phyloP scores from a whole-genome alignment of 2,888 invertebrate species.

The Caenorhabditis virilis region DNA sequence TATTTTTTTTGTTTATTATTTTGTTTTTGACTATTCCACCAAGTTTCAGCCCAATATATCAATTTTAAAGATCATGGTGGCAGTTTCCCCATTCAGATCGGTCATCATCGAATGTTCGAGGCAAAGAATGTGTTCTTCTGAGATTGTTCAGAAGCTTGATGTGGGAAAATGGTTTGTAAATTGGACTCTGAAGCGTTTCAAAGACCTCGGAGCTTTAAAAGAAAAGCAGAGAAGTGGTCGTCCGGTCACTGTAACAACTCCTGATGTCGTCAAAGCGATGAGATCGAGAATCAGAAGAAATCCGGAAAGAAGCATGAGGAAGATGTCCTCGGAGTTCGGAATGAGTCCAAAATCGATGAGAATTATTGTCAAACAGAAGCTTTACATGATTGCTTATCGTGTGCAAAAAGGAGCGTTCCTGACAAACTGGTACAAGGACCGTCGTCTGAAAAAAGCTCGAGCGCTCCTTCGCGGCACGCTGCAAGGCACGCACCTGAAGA shows the following conservation, averaged over 20 bases:
- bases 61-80: background rate
- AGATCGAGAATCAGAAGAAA: constrained; percentile 5
- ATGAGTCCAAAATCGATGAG: constrained; percentile 3
- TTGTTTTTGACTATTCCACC: background rate
- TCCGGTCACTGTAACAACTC: background rate
- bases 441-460: constrained; percentile 2
- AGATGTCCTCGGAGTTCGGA: background rate
- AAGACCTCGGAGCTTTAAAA: background rate
- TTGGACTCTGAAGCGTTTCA: background rate
- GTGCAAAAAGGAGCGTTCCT: constrained; percentile 4
- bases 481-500: background rate
- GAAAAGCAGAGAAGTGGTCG: background rate
- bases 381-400: background rate
- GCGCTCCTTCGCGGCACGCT: constrained; percentile 5
- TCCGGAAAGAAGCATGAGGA: constrained; percentile 9
- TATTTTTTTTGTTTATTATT: background rate
- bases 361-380: constrained; percentile 7
- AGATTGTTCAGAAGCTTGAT: background rate
- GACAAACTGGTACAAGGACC: background rate
- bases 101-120: background rate
- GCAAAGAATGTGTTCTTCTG: background rate
- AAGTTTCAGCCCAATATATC: background rate
- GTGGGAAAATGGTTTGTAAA: background rate
- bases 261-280: background rate
- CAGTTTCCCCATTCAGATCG: background rate